A percentile compares a stretch with the other conserved stretches of the same genome.
phyloP scores from a whole-genome alignment of 2,888 invertebrate species.

The Perithous albicinctus region DNA sequence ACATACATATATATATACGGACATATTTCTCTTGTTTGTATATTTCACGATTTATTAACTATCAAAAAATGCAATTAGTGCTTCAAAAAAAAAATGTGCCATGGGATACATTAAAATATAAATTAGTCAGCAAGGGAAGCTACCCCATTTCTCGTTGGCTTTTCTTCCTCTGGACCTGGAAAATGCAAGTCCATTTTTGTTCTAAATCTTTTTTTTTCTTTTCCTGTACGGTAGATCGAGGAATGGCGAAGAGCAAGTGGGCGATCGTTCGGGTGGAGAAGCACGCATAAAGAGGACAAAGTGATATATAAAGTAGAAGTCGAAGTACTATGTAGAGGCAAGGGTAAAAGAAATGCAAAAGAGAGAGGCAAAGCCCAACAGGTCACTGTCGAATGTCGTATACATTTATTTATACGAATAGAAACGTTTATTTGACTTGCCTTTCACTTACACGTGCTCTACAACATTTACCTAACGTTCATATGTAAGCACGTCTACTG shows the following conservation, averaged over 20 bases:
- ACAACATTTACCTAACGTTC: constrained; percentile 81
- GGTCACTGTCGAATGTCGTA: constrained; percentile 2
- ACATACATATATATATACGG: not conserved
- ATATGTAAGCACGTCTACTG: constrained; percentile 76
- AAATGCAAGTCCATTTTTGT: not conserved
- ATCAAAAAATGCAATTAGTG: not conserved
- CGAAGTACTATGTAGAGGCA: not conserved
- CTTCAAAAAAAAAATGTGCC: not conserved
- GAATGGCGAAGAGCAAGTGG: not conserved
- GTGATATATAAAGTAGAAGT: constrained; percentile 14
- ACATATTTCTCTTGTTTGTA: not conserved
- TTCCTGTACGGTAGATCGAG: not conserved
- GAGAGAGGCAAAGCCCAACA: not conserved
- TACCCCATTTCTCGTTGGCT: no score
- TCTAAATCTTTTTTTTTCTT: not conserved
- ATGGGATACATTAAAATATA: not conserved
- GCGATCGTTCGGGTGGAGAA: not conserved
- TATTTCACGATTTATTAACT: not conserved
- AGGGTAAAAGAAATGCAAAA: not conserved
- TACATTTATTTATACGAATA: not conserved
- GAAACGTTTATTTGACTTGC: constrained; percentile 79
- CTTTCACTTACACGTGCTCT: constrained; percentile 79
- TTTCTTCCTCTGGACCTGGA: not conserved
- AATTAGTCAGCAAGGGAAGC: not conserved
- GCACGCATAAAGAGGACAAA: not conserved